Evolutionary conservation across 1,140 invertebrate genomes (phyloP).

Genomic region (Hirudo medicinalis): DNA sequence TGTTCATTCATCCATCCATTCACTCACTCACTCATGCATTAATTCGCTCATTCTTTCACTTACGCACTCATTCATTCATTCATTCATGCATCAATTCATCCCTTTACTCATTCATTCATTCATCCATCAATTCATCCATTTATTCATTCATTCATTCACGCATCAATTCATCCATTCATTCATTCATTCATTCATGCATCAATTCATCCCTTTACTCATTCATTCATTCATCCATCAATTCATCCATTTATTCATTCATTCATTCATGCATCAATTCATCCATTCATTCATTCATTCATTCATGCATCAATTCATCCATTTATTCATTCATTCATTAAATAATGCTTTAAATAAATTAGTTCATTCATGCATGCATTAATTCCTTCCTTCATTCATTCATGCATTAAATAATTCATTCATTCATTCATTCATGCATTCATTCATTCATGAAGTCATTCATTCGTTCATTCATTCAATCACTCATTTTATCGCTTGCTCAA

Average conservation of each 20-base stretch:
- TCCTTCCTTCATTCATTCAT: neutral
- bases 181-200: neutral
- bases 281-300: neutral
- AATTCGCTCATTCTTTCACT: neutral
- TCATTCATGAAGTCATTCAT: neutral
- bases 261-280: neutral
- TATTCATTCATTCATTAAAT: neutral
- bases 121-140: neutral
- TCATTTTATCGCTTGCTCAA: neutral
- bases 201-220: neutral
- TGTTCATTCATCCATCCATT: neutral
- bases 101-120: neutral
- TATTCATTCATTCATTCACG: neutral
- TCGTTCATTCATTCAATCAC: neutral
- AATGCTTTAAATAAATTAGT: too few species aligned
- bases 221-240: neutral
- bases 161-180: neutral
- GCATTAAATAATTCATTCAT: neutral
- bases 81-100: too few species aligned
- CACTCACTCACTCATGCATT: neutral
- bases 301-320: neutral
- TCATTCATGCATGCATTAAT: too few species aligned
- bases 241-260: neutral
- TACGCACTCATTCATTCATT: neutral
- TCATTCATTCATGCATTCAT: neutral